These are phyloP conservation scores for Orthosia cruda DNA, from an alignment of 2,888 invertebrate species.

Conservation along the genomic window DNA sequence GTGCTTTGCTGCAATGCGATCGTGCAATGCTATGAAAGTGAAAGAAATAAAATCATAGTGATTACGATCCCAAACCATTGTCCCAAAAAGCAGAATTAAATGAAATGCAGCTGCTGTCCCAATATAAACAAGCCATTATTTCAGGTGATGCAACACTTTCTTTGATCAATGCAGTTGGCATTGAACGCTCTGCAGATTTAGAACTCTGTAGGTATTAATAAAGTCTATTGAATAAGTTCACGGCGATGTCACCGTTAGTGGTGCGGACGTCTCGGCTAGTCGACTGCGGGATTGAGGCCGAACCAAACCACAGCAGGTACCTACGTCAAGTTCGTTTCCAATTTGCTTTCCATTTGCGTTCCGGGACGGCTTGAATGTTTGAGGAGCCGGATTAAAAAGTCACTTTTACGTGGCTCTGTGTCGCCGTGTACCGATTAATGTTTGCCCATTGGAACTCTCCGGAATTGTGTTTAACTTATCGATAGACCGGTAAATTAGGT, in stretches of 20 bases:
- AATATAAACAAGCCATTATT: neutral
- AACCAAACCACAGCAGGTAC: constrained; percentile 66
- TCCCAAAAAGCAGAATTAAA: neutral
- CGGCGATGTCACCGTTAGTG: constrained; percentile 75
- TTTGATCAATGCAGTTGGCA: constrained; percentile 25
- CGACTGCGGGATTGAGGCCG: constrained; percentile 68
- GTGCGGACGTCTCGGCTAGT: constrained; percentile 53
- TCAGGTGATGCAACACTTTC: constrained; percentile 2
- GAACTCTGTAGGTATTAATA: constrained; percentile 24
- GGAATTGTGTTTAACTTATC: constrained; percentile 32
- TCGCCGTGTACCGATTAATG: constrained; percentile 54
- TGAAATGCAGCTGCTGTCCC: neutral
- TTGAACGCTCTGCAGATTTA: constrained; percentile 13
- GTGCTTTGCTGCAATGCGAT: neutral
- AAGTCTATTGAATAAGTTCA: constrained; percentile 66
- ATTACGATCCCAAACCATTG: neutral
- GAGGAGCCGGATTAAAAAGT: constrained; percentile 76
- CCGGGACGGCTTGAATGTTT: constrained; percentile 71
- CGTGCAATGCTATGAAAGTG: neutral
- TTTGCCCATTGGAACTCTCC: constrained; percentile 46
- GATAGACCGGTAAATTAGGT: constrained; percentile 29
- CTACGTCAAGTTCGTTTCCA: constrained; percentile 77
- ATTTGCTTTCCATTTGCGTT: constrained; percentile 82
- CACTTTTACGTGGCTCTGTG: constrained; percentile 66
- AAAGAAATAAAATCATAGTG: neutral